phyloP scores from a whole-genome alignment of 2,797 vertebrate genomes.

The Prunella strophiata region DNA sequence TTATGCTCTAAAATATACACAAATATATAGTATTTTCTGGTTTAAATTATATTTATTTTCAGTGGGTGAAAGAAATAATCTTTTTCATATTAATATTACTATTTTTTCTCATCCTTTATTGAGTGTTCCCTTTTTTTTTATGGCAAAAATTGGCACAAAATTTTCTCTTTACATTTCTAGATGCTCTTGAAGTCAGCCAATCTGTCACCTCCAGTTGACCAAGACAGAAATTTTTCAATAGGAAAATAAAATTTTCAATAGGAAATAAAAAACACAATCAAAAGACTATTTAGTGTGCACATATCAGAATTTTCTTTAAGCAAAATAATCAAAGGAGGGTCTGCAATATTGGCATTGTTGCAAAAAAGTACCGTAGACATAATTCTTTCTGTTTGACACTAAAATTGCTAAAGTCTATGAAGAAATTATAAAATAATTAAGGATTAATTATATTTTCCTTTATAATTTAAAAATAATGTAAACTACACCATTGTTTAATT shows the following conservation, averaged over 20 bases:
- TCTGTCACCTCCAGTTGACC: background rate
- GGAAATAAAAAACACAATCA: background rate
- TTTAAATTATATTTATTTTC: background rate
- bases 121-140: background rate
- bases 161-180: background rate
- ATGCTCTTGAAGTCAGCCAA: background rate
- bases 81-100: background rate
- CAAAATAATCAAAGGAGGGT: background rate
- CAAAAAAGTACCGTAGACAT: background rate
- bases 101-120: background rate
- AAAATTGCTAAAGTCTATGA: background rate
- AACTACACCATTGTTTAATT: background rate
- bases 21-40: background rate
- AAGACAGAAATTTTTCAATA: background rate
- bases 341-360: conserved; percentile 1
- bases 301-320: conserved; percentile 29
- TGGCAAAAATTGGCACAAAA: background rate
- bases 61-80: background rate
- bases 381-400: background rate
- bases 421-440: background rate
- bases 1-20: background rate
- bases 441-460: background rate
- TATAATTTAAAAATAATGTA: background rate
- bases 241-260: background rate
- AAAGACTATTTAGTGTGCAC: background rate